Percentiles rank a stretch among this genome's conserved stretches.
Evolutionary conservation across 1,140 invertebrate genomes (phyloP).

Genomic region (Octopus bimaculoides): DNA sequence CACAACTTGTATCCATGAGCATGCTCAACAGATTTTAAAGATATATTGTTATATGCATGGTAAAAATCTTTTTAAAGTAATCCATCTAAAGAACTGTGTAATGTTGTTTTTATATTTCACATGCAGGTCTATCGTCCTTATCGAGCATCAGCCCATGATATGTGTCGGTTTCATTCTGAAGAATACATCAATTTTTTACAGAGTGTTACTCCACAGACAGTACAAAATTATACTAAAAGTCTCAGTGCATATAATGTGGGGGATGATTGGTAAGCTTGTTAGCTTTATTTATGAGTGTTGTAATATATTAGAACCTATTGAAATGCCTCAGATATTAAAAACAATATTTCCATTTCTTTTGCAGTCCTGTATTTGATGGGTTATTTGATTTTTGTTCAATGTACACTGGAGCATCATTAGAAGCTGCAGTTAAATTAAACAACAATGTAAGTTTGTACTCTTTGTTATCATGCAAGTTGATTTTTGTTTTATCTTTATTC

Average conservation of each 20-base stretch:
- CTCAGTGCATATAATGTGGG: constrained; percentile 91
- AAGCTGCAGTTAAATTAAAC: constrained; percentile 55
- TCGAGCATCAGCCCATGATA: constrained; percentile 89
- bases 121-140: constrained; percentile 83
- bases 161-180: constrained; percentile 97
- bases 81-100: too few relatives aligned
- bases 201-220: constrained; percentile 92
- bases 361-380: constrained; percentile 91
- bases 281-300: neutral
- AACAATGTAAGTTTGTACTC: constrained; percentile 46
- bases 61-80: too few relatives aligned
- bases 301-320: neutral
- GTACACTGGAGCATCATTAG: constrained; percentile 93
- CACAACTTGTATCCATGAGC: too few relatives aligned
- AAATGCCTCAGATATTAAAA: neutral
- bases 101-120: too few relatives aligned
- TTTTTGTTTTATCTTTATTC: too few relatives aligned
- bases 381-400: constrained; percentile 99
- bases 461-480: neutral
- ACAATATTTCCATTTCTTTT: constrained; percentile 19
- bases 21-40: constrained; percentile 3
- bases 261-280: constrained; percentile 78
- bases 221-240: constrained; percentile 90
- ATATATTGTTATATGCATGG: neutral
- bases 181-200: constrained; percentile 98